Evolutionary conservation across 2,113 vertebrate species (phyloP), one percentile per base, ranked within the genome.

Genomic region (Lepisosteus oculatus): DNA sequence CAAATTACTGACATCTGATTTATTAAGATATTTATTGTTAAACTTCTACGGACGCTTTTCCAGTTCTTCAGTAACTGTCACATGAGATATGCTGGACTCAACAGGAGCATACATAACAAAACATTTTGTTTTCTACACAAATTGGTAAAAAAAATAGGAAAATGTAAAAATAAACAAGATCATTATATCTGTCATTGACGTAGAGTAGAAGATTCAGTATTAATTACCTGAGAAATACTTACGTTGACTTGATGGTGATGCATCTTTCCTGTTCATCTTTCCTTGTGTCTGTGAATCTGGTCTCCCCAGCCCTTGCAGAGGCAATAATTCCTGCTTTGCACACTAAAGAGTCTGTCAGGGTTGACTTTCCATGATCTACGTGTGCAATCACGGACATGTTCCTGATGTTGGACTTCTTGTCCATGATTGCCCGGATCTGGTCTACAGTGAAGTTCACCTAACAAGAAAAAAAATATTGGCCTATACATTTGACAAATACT

Each of bases 301-400:
- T 83, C 79, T 80, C 81, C 11, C 84, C 64, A 0, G 78, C 78
- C 55, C 78, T 77, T 43, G 78, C 72, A 55, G 79, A 84, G 62
- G 84, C 79, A 13, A 85, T 74, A 45, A 80, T 72, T 15, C 80
- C 85, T 0, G 73, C 82, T 79, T 84, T 86, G 65, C 72, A 78
- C 61, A 84, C 62, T 0, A 61, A 73, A 0, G 79, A 87, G 72
- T 81, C 80, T n/a, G 85, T 88, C 55, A 87, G 68, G 11, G 84
- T 79, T 7, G 83, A 87, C 75, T 85, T 88, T 15, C 85, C 85
- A 57, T 76, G 78, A 73, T 82, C 78, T 64, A 85, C 81, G 43
- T 79, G 83, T 64, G 84, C 82, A 44, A 85, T 81, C 77, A 86
- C 83, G 6, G 82, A 88, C 78, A 80, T 85, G 65, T 89, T 89